Evolutionary conservation across 2,797 vertebrate species (phyloP).

Genomic region (Anguilla marmorata): DNA sequence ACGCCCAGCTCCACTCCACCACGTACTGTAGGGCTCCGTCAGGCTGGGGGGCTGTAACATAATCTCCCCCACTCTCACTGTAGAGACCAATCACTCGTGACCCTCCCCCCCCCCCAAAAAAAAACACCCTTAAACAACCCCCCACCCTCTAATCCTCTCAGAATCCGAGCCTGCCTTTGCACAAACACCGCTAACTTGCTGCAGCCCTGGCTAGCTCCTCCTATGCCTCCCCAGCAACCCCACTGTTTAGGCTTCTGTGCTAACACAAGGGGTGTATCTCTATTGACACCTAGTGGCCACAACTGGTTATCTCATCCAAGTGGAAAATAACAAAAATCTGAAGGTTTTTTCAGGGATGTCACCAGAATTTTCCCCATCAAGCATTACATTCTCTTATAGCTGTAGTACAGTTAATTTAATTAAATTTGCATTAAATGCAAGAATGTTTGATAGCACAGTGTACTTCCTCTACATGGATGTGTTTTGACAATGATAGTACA

Average conservation of each 20-base stretch:
- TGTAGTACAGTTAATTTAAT: background rate
- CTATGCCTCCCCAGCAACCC: background rate
- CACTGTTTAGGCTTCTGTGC: background rate
- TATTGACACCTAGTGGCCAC: slow-evolving; percentile 34
- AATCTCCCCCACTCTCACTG: background rate
- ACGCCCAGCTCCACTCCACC: background rate
- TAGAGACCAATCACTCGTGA: background rate
- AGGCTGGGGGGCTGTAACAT: background rate
- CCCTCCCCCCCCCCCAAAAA: background rate
- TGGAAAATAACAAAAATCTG: background rate
- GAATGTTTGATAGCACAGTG: background rate
- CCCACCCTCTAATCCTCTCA: background rate
- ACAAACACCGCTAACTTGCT: background rate
- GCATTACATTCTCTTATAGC: background rate
- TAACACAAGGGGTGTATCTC: background rate
- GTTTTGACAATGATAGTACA: background rate
- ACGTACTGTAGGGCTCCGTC: background rate
- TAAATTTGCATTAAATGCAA: background rate
- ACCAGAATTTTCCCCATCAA: background rate
- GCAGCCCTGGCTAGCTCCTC: background rate
- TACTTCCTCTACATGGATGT: background rate
- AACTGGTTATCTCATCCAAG: background rate
- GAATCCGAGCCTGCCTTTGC: background rate
- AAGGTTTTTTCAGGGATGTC: slow-evolving; percentile 2
- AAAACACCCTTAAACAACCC: background rate